Evolutionary conservation across 2,113 vertebrate genomes (phyloP), one percentile per base, ranked within the genome.

Genomic region (Sturnira hondurensis): DNA sequence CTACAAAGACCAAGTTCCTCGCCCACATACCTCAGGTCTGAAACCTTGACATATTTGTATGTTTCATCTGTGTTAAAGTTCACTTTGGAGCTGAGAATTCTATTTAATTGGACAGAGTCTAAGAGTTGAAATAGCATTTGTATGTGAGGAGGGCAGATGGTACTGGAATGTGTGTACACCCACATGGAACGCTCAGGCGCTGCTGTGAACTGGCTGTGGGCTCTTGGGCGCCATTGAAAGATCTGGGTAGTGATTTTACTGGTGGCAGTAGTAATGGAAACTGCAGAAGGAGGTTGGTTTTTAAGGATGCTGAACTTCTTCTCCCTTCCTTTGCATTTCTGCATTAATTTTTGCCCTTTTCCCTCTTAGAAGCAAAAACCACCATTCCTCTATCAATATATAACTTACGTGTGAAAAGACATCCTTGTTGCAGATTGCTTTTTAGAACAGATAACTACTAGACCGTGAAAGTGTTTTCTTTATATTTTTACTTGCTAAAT

Each of bases 251-350:
- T 0, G 1, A 89, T 83, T 68, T 45, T 84, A 90, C 43, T 91
- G 50, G 94, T 88, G 83, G 19, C 10, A 74, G 47, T 5, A 67
- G n/a, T 45, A 43, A 81, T 41, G 54, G n/a, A 41, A 58, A 80
- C 67, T 61, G 31, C 8, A 19, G 94, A 94, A 89, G 6, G 38
- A 85, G 15, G 58, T 61, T 93, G 22, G 47, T 92, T 95, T 94
- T 85, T 68, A 78, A 95, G 17, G 50, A 31, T 26, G 68, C 16
- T 83, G 56, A 94, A n/a, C 8, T 86, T 82, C 50, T 81, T 83
- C 76, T 71, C 47, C 22, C 14, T 33, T 81, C n/a, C 65, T 97
- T 90, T 97, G 70, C 94, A 67, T 87, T 56, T 38, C 19, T 87
- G 28, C 13, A n/a, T 16, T 63, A 43, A 78, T 41, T 81, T 54